Conservation (phyloP, 2,113 vertebrate genomes). For the Perca fluviatilis region DNA sequence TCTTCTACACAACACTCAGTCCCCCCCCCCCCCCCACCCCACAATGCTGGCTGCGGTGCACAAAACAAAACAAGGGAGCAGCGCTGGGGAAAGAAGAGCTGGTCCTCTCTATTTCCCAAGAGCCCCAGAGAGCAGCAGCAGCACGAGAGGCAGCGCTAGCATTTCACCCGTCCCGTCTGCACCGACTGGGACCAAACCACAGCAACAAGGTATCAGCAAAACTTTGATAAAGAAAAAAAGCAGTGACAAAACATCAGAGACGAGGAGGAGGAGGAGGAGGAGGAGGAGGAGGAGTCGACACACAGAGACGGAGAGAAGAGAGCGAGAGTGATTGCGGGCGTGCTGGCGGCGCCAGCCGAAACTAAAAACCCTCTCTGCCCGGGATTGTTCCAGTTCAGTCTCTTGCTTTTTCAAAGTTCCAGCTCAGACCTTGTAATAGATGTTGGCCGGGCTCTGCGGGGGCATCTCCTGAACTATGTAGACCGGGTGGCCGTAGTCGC, state of each 20-base stretch:
- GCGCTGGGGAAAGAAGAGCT: conserved; percentile 58
- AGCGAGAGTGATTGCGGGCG: conserved; percentile 41
- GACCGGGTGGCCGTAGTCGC: conserved; percentile 98
- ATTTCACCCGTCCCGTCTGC: not conserved
- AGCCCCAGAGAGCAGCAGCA: conserved; percentile 65
- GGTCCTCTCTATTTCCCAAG: conserved; percentile 34
- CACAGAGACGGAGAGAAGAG: conserved; percentile 56
- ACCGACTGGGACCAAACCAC: conserved; percentile 26
- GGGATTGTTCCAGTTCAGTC: conserved; percentile 55
- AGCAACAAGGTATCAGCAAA: conserved; percentile 52
- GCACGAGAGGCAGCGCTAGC: not conserved
- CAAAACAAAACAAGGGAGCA: conserved; percentile 68
- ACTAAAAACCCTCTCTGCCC: conserved; percentile 50
- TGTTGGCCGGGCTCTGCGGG: conserved; percentile 98
- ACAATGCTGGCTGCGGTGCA: conserved; percentile 79
- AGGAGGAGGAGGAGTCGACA: conserved; percentile 64
- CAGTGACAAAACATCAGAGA: conserved; percentile 60
- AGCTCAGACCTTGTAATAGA: conserved; percentile 99
- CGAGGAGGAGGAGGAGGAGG: conserved; percentile 68
- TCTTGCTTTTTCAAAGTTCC: conserved; percentile 21
- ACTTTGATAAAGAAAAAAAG: conserved; percentile 50
- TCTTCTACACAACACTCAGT: conserved; percentile 26
- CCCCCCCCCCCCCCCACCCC: too few species aligned
- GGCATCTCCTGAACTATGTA: conserved; percentile 99
- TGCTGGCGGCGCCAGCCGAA: conserved; percentile 33